Conservation (phyloP, 2,113 vertebrate species). For the Suncus etruscus region DNA sequence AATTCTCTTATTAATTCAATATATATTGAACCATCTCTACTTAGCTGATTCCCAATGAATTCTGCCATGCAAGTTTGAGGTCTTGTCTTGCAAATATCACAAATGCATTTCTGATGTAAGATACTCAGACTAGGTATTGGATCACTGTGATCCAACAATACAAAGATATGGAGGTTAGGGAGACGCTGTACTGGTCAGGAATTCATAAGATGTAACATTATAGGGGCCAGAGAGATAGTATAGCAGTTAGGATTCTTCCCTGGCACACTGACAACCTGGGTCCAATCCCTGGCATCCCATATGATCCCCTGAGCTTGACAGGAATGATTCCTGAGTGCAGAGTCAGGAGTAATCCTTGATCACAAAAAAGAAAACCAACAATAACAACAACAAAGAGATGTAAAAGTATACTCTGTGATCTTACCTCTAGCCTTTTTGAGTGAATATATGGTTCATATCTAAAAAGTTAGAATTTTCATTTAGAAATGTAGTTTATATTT, state of each 20-base stretch:
- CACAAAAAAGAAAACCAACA: no score
- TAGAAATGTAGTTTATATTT: background rate
- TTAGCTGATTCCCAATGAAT: background rate
- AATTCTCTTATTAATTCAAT: background rate
- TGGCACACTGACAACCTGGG: no score
- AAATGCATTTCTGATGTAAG: background rate
- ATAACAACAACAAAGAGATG: no score
- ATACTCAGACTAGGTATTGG: background rate
- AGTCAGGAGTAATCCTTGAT: no score
- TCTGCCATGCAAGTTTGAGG: background rate
- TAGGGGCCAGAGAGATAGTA: background rate
- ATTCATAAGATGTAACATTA: background rate
- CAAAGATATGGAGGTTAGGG: background rate
- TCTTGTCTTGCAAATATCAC: constrained; percentile 8
- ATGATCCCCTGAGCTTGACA: no score
- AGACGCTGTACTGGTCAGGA: background rate
- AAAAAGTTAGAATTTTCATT: constrained; percentile 24
- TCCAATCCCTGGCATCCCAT: no score
- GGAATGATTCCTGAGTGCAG: no score
- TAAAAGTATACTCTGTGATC: background rate
- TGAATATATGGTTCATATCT: background rate
- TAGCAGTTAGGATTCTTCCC: no score
- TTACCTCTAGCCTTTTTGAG: constrained; percentile 7
- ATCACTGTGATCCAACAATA: background rate
- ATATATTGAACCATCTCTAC: background rate